These are phyloP conservation scores for Leucophora obtusa DNA, from an alignment of 2,888 invertebrate species.

Conservation along the genomic window DNA sequence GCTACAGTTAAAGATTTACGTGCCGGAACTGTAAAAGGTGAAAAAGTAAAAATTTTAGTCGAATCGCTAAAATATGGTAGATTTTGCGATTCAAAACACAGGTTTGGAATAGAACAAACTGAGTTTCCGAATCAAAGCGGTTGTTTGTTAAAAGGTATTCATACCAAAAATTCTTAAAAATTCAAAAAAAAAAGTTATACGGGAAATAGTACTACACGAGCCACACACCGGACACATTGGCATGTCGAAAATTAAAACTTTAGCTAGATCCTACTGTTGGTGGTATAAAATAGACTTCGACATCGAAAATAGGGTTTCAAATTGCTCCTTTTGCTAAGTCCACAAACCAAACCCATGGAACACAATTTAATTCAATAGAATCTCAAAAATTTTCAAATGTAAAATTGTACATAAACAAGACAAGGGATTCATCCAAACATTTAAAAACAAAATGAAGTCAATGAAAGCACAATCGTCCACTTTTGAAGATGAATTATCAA, in stretches of 20 bases:
- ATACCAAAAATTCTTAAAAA: background rate
- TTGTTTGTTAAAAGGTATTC: conserved; percentile 2
- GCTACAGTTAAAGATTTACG: background rate
- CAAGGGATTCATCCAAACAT: too few relatives aligned
- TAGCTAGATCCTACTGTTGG: background rate
- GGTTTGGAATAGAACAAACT: too few relatives aligned
- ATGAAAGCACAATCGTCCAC: too few relatives aligned
- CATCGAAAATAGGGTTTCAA: background rate
- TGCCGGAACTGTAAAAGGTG: background rate
- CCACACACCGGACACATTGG: background rate
- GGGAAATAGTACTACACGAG: background rate
- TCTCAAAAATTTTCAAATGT: too few relatives aligned
- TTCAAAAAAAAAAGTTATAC: too few relatives aligned
- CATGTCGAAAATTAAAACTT: background rate
- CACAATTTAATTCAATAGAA: too few relatives aligned
- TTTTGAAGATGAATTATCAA: too few relatives aligned
- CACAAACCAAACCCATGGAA: too few relatives aligned
- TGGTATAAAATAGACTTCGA: background rate
- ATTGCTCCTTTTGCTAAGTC: background rate
- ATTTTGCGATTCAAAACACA: conserved; percentile 1
- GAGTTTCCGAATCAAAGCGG: background rate
- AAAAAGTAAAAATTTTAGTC: background rate
- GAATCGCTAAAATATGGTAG: conserved; percentile 16
- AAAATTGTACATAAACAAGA: too few relatives aligned
- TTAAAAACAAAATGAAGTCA: too few relatives aligned